These are phyloP conservation scores for Heteronetta atricapilla DNA, from an alignment of 2,113 vertebrate genomes.

Conservation along the genomic window DNA sequence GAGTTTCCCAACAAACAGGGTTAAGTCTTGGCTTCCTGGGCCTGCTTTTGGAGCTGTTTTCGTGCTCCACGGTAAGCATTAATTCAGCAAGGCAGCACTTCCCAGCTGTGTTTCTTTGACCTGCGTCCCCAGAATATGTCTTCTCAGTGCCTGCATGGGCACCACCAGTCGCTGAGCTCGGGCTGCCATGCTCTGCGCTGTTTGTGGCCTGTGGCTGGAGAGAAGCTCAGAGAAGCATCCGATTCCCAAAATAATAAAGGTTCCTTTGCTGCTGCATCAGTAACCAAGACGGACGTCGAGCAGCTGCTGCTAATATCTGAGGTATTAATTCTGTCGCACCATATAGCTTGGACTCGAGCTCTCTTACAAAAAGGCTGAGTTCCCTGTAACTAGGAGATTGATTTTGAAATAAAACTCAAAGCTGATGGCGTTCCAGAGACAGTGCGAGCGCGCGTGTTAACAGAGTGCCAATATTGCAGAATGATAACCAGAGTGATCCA, in stretches of 20 bases:
- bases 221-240: neutral
- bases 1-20: neutral
- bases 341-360: neutral
- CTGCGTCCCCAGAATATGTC: neutral
- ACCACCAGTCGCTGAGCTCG: neutral
- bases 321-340: neutral
- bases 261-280: neutral
- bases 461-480: neutral
- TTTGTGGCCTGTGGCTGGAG: rapidly evolving
- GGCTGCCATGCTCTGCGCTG: rapidly evolving
- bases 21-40: neutral
- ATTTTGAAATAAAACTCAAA: neutral
- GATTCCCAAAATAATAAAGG: neutral
- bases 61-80: neutral
- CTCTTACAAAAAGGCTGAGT: neutral
- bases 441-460: neutral
- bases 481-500: neutral
- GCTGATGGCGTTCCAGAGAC: neutral
- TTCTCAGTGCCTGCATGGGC: neutral
- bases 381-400: neutral
- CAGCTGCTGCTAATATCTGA: neutral
- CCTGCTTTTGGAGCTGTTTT: neutral
- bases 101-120: neutral
- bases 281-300: neutral
- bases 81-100: neutral